Evolutionary conservation across 2,888 invertebrate species (phyloP), one percentile per base, ranked within the genome.

Genomic region (Cephus sareptanus): DNA sequence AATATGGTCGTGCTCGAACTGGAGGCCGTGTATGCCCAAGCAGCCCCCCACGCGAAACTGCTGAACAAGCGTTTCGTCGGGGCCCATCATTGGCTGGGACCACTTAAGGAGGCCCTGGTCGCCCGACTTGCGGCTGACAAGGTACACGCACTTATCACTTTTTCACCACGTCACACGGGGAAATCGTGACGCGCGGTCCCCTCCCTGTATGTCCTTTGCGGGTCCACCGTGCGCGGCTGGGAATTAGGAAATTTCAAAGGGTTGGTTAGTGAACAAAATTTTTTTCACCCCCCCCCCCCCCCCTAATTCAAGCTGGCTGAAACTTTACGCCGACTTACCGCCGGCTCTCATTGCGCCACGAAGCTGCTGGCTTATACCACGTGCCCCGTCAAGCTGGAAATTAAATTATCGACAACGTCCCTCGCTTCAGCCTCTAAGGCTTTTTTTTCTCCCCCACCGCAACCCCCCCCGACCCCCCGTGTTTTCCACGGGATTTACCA

Each of bases 31-130:
- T 96, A 96, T 92, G 95, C 96, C 89, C 96, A 96, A 92, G 95
- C 96, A 86, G 95, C 96, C 88, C 95, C 96, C 89, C 96, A 96
- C 87, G 94, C 97, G 92, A 97, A 97, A 95, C 95, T 97, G 94
- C 94, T 97, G 92, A 96, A 97, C 90, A 97, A 97, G 93, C 94
- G 97, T 90, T 97, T 96, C 92, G 96, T 97, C 92, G 97, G 96
- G 93, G 94, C 97, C 91, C 97, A 97, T 92, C 96, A 97, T 92
- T 97, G 97, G 96, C 93, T 97, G 90, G 96, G 97, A 90, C 97
- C 97, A 85, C 94, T 93, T 77, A 93, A 93, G 88, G 92, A 93
- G 87, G 92, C 92, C 77, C 90, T 93, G 86, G 92, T 93, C 79
- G 91, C 91, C 34, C 83, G 91, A 79, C 89, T 95, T 89, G 94